Conservation (phyloP, 2,888 invertebrate species). For the Cataglyphis rosenhaueri region DNA sequence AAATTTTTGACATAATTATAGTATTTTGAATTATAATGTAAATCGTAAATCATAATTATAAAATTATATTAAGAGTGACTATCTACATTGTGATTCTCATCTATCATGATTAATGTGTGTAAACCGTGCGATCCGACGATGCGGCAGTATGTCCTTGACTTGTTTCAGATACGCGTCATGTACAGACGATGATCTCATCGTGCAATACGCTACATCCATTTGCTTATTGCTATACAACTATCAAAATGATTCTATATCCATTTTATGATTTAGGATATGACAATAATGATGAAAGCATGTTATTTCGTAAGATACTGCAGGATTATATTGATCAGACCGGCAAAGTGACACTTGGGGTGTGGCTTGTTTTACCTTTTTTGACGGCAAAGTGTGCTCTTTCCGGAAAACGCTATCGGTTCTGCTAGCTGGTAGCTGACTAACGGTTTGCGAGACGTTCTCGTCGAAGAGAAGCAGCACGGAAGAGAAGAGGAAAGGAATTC, state of each 20-base stretch:
- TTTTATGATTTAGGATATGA: not conserved
- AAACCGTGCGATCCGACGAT: conserved; percentile 18
- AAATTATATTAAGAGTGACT: not conserved
- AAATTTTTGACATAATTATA: not conserved
- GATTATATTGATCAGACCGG: conserved; percentile 54
- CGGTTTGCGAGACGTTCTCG: conserved; percentile 11
- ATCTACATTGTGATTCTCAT: conserved; percentile 5
- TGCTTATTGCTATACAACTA: conserved; percentile 4
- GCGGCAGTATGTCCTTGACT: conserved; percentile 25
- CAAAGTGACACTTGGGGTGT: conserved; percentile 58
- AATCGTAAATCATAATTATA: conserved; percentile 2
- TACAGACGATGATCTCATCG: conserved; percentile 52
- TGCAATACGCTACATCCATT: not conserved
- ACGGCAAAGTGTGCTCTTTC: not conserved
- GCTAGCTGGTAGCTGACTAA: conserved; percentile 53
- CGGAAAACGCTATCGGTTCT: conserved; percentile 43
- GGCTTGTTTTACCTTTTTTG: conserved; percentile 58
- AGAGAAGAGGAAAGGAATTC: conserved; percentile 54
- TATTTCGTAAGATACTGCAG: not conserved
- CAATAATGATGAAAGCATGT: not conserved
- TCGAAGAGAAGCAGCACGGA: conserved; percentile 5
- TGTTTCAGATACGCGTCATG: conserved; percentile 20
- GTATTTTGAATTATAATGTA: not conserved
- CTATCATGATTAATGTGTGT: conserved; percentile 13
- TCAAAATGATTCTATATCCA: not conserved